These are phyloP conservation scores for Empis livida DNA, from an alignment of 2,888 invertebrate species.

Conservation along the genomic window DNA sequence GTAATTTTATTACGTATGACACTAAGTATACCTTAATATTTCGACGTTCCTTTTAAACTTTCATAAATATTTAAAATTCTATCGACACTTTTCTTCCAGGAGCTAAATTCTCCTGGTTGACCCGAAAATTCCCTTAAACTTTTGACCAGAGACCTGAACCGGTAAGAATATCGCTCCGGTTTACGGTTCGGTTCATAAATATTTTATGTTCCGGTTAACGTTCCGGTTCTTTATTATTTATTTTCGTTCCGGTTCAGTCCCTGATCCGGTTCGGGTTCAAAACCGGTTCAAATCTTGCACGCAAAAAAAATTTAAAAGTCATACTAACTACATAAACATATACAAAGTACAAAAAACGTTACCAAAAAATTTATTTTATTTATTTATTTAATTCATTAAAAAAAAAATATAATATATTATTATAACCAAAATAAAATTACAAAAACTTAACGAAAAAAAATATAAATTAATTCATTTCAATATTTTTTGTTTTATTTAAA, in stretches of 20 bases:
- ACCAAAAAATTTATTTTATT: background rate
- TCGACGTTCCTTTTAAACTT: constrained; percentile 2
- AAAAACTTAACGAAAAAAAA: background rate
- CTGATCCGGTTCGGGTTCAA: background rate
- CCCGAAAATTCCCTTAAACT: background rate
- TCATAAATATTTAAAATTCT: constrained; percentile 2
- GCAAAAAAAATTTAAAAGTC: background rate
- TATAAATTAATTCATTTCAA: background rate
- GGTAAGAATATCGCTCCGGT: background rate
- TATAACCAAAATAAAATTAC: background rate
- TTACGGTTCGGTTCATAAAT: background rate
- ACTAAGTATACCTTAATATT: constrained; percentile 4
- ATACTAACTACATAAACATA: background rate
- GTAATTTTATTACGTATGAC: constrained; percentile 7
- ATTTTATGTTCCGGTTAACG: background rate
- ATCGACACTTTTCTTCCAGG: constrained; percentile 2
- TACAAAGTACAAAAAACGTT: background rate
- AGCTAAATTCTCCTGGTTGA: background rate
- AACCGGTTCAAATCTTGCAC: background rate
- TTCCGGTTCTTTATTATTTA: background rate
- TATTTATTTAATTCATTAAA: background rate
- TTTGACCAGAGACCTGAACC: constrained; percentile 2
- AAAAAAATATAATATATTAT: background rate
- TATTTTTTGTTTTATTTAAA: background rate
- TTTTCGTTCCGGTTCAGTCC: background rate